Evolutionary conservation across 2,888 invertebrate species (phyloP).

Genomic region (Blastobasis adustella): DNA sequence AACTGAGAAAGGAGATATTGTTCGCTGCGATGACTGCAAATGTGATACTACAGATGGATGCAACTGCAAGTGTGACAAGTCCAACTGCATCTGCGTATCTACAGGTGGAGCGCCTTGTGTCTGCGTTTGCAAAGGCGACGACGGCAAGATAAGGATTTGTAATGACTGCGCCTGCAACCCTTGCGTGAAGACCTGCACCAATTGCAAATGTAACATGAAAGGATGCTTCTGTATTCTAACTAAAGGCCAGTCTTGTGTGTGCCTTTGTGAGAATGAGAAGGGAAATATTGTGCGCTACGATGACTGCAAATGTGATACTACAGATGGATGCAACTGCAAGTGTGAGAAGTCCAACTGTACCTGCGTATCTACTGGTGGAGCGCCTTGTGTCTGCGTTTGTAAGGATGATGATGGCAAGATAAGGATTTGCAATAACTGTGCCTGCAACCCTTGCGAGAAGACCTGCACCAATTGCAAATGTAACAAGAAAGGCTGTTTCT

Average conservation of each 20-base stretch:
- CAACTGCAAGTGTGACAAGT: constrained; percentile 21
- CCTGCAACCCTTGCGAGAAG: constrained; percentile 16
- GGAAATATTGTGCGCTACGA: constrained; percentile 21
- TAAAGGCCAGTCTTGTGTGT: constrained; percentile 20
- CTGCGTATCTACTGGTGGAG: constrained; percentile 30
- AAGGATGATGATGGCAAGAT: constrained; percentile 21
- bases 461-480: constrained; percentile 12
- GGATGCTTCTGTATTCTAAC: constrained; percentile 20
- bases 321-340: constrained; percentile 13
- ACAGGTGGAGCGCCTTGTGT: constrained; percentile 23
- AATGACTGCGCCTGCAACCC: constrained; percentile 17
- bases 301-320: constrained; percentile 18
- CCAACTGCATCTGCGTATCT: constrained; percentile 26
- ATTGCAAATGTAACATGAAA: constrained; percentile 11
- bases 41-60: constrained; percentile 15
- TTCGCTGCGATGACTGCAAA: constrained; percentile 25
- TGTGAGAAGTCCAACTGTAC: constrained; percentile 27
- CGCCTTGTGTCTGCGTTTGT: constrained; percentile 23
- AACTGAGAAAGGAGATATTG: constrained; percentile 17
- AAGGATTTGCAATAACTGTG: constrained; percentile 7
- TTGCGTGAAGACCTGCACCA: too few species aligned
- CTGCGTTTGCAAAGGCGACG: constrained; percentile 20
- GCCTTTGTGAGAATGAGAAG: constrained; percentile 19
- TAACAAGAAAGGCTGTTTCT: constrained; percentile 16
- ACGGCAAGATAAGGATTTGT: constrained; percentile 17